Conservation (phyloP, 2,113 vertebrate species). For the Odobenus rosmarus region DNA sequence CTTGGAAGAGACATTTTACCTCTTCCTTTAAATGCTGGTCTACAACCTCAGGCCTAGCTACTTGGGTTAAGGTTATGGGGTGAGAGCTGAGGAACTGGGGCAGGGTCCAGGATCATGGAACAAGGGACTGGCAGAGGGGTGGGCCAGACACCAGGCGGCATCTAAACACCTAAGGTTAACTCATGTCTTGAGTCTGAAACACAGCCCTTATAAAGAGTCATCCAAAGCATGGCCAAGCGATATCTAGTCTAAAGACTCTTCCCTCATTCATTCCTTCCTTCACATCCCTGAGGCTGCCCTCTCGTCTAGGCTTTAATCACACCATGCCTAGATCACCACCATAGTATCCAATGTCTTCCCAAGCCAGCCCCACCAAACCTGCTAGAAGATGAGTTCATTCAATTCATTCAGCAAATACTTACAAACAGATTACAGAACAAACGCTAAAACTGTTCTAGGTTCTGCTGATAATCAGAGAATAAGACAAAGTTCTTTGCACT, state of each 20-base stretch:
- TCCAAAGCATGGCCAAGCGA: not conserved
- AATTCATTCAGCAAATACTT: not conserved
- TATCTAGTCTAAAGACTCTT: not conserved
- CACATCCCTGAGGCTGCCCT: rapidly evolving
- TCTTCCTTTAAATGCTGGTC: not conserved
- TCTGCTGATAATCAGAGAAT: not conserved
- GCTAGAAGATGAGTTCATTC: not conserved
- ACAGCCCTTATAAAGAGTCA: not conserved
- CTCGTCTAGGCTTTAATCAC: too few species aligned
- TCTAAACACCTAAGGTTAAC: not conserved
- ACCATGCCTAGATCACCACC: not conserved
- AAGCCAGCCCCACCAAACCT: not conserved
- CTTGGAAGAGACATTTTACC: not conserved
- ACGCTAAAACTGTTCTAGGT: not conserved
- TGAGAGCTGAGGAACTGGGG: not conserved
- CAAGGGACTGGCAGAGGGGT: not conserved
- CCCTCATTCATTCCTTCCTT: not conserved
- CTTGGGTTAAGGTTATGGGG: not conserved
- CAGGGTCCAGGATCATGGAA: not conserved
- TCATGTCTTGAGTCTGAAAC: not conserved
- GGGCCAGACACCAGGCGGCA: not conserved
- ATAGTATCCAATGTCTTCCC: not conserved
- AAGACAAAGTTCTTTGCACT: not conserved
- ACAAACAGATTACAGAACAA: not conserved
- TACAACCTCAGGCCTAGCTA: not conserved